Evolutionary conservation across 2,113 vertebrate genomes (phyloP).

Genomic region (Acrocephalus kingi): DNA sequence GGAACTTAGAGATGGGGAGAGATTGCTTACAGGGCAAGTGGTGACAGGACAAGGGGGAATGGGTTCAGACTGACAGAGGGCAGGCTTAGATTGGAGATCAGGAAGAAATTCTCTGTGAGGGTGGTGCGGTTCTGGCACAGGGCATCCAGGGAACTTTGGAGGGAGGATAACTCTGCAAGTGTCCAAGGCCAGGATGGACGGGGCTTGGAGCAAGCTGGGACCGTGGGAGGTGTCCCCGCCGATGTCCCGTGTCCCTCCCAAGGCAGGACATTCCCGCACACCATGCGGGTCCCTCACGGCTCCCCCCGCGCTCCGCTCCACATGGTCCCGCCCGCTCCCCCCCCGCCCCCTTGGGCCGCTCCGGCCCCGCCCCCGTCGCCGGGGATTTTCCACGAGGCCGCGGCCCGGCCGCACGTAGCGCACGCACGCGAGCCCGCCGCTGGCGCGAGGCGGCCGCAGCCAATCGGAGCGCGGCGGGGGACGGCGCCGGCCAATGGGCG

Average conservation of each 20-base stretch:
- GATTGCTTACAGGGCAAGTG: rapidly evolving
- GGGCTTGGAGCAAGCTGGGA: rapidly evolving
- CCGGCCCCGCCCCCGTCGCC: not conserved
- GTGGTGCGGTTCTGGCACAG: not conserved
- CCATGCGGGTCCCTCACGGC: too few species aligned
- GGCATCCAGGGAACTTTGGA: not conserved
- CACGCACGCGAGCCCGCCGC: slow-evolving; percentile 20
- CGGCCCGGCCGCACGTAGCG: slow-evolving; percentile 34
- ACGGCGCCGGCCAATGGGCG: not conserved
- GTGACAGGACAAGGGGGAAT: not conserved
- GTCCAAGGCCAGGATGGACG: not conserved
- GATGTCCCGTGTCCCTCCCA: too few species aligned
- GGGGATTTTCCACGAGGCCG: slow-evolving; percentile 23
- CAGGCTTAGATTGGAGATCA: rapidly evolving
- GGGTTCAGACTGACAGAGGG: not conserved
- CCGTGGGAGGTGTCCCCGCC: rapidly evolving
- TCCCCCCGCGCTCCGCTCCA: not conserved
- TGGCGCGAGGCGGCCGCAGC: not conserved
- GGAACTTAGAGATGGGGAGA: too few species aligned
- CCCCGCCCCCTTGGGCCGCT: not conserved
- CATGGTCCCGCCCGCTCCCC: not conserved
- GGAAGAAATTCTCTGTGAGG: not conserved
- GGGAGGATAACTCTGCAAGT: not conserved
- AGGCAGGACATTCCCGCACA: not conserved
- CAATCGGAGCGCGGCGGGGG: not conserved